These are phyloP conservation scores for Pseudorectes ferrugineus DNA, from an alignment of 2,113 vertebrate genomes.

Conservation along the genomic window DNA sequence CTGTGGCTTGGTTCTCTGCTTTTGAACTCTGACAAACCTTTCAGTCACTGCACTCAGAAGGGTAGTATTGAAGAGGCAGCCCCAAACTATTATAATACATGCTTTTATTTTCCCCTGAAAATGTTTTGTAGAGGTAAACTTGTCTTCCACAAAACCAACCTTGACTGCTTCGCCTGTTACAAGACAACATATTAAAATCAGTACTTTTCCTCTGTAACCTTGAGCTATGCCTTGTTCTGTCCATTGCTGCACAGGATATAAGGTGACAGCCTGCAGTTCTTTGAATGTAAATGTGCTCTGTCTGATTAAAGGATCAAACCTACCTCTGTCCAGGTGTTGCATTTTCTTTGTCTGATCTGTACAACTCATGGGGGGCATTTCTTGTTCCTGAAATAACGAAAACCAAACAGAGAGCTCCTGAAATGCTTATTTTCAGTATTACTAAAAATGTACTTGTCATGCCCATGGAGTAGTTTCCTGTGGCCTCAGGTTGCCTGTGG, in stretches of 20 bases:
- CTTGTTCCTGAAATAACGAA: background rate
- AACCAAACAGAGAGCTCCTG: background rate
- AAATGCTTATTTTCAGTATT: background rate
- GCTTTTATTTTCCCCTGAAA: rapidly evolving
- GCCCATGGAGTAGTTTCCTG: background rate
- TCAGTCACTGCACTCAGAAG: background rate
- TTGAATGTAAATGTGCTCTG: background rate
- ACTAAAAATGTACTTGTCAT: background rate
- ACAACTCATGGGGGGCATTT: background rate
- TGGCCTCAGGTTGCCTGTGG: background rate
- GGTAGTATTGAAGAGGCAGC: background rate
- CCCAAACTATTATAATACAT: background rate
- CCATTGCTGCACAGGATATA: background rate
- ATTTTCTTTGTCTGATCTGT: background rate
- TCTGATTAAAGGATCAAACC: background rate
- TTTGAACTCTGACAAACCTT: background rate
- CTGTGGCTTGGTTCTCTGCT: background rate
- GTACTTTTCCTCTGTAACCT: background rate
- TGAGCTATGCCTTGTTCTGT: background rate
- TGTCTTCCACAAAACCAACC: background rate
- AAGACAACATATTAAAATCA: background rate
- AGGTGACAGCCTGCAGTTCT: background rate
- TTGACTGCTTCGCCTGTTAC: background rate
- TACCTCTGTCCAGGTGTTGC: background rate
- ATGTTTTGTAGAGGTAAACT: background rate